These are phyloP conservation scores for Aradus depressus DNA, from an alignment of 2,888 invertebrate species.

Conservation along the genomic window DNA sequence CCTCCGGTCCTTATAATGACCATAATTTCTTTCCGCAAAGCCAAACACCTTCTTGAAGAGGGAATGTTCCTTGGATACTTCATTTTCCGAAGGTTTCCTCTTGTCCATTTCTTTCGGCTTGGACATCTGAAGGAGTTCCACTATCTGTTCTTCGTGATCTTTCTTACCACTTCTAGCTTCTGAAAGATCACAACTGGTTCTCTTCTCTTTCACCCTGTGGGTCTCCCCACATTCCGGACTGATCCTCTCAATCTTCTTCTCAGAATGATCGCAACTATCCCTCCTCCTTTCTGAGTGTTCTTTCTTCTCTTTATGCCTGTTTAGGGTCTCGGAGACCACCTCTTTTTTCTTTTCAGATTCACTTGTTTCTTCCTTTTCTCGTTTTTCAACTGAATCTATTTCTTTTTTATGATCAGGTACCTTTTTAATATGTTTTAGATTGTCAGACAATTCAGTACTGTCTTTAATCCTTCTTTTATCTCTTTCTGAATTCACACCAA, in stretches of 20 bases:
- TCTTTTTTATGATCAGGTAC: slow-evolving; percentile 34
- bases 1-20: slow-evolving; percentile 23
- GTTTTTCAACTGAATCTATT: slow-evolving; percentile 34
- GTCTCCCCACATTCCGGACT: slow-evolving; percentile 18
- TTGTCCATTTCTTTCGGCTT: slow-evolving; percentile 28
- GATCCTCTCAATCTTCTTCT: slow-evolving; percentile 20
- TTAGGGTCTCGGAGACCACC: slow-evolving; percentile 27
- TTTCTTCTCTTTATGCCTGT: slow-evolving; percentile 21
- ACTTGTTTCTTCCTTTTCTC: slow-evolving; percentile 35
- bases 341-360: slow-evolving; percentile 38
- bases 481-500: slow-evolving; percentile 31
- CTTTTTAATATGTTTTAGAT: slow-evolving; percentile 32
- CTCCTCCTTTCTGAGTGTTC: slow-evolving; percentile 18
- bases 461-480: slow-evolving; percentile 33
- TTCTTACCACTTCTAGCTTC: slow-evolving; percentile 21
- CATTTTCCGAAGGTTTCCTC: slow-evolving; percentile 25
- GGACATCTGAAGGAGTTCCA: slow-evolving; percentile 36
- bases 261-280: slow-evolving; percentile 21
- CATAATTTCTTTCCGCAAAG: slow-evolving; percentile 24
- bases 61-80: slow-evolving; percentile 29
- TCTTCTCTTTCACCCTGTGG: slow-evolving; percentile 15
- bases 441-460: slow-evolving; percentile 28
- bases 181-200: slow-evolving; percentile 15
- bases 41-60: slow-evolving; percentile 27
- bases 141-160: slow-evolving; percentile 36